phyloP scores from a whole-genome alignment of 1,140 invertebrate species.

The Atta colombica region DNA sequence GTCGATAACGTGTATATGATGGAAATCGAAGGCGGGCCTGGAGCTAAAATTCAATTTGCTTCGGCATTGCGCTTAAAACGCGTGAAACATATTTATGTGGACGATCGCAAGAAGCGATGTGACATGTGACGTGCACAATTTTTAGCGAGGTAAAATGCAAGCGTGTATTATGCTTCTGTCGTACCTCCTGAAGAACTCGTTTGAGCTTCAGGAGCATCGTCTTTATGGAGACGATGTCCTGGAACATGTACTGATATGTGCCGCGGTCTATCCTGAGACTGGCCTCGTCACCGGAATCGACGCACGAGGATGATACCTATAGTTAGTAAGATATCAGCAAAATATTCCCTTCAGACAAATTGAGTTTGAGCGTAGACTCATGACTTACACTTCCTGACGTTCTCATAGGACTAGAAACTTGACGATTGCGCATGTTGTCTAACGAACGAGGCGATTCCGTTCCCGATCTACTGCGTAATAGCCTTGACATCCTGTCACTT shows the following conservation, averaged over 20 bases:
- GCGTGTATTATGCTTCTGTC: slow-evolving; percentile 15
- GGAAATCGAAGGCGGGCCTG: not conserved
- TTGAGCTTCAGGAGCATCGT: slow-evolving; percentile 92
- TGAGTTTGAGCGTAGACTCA: not conserved
- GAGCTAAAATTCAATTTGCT: not conserved
- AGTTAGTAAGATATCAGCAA: slow-evolving; percentile 6
- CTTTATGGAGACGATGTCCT: slow-evolving; percentile 93
- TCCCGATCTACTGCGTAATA: slow-evolving; percentile 82
- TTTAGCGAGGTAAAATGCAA: not conserved
- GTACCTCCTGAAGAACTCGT: slow-evolving; percentile 92
- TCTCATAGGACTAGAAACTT: slow-evolving; percentile 85
- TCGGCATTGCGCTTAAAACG: not conserved
- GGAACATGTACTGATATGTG: slow-evolving; percentile 90
- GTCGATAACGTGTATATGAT: slow-evolving; percentile 15
- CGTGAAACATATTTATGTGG: not conserved
- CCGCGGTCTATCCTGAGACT: slow-evolving; percentile 88
- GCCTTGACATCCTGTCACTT: slow-evolving; percentile 80
- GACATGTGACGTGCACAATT: not conserved
- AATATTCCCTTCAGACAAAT: not conserved
- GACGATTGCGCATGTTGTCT: slow-evolving; percentile 80
- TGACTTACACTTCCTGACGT: slow-evolving; percentile 84
- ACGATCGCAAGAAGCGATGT: slow-evolving; percentile 1
- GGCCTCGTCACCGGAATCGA: slow-evolving; percentile 87
- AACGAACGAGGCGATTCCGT: slow-evolving; percentile 84
- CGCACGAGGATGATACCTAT: slow-evolving; percentile 83